These are phyloP conservation scores for Thamnophis elegans DNA, from an alignment of 2,797 vertebrate species.

Conservation along the genomic window DNA sequence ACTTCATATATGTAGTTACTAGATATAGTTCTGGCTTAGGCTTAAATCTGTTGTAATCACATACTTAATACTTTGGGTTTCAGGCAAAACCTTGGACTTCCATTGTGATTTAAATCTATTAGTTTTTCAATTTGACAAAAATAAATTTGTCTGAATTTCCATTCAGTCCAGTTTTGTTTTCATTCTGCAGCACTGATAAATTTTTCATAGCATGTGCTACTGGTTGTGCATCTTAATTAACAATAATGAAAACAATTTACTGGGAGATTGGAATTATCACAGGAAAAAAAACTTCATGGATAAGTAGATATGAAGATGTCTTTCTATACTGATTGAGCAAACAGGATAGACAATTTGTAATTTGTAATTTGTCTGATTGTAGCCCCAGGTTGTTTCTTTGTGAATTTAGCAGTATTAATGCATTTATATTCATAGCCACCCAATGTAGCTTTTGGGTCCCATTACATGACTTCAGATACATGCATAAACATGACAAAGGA, in stretches of 20 bases:
- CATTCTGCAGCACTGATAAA: neutral
- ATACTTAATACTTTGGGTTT: neutral
- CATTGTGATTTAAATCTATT: neutral
- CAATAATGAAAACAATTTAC: neutral
- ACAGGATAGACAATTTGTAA: neutral
- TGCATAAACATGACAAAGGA: neutral
- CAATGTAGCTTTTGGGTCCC: neutral
- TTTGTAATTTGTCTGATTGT: neutral
- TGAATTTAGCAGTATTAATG: neutral
- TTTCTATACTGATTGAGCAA: neutral
- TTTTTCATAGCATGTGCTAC: neutral
- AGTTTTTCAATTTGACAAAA: neutral
- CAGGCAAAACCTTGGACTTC: neutral
- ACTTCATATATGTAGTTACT: neutral
- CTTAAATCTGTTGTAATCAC: neutral
- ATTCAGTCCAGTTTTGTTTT: neutral
- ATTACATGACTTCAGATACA: neutral
- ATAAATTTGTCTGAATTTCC: neutral
- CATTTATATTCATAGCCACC: neutral
- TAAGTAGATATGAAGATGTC: neutral
- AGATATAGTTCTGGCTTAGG: neutral
- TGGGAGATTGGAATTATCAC: neutral
- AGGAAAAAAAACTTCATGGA: neutral
- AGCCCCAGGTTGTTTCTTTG: neutral
- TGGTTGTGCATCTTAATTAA: neutral